These are phyloP conservation scores for Troglohyphantes excavatus DNA, from an alignment of 2,888 invertebrate species.

Conservation along the genomic window DNA sequence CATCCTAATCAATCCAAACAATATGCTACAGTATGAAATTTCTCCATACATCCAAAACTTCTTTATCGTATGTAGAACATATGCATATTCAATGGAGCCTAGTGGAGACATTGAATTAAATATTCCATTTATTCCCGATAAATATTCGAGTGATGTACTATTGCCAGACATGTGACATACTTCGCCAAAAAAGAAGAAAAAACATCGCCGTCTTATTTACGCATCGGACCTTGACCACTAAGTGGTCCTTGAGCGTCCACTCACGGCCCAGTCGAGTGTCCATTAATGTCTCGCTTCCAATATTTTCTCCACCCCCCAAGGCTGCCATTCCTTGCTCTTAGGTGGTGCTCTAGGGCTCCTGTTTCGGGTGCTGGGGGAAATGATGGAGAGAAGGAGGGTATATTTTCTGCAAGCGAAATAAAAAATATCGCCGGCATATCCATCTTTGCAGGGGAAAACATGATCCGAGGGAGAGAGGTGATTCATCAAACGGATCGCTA, in stretches of 20 bases:
- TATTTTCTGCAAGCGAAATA: not conserved
- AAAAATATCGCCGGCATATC: not conserved
- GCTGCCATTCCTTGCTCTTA: too few relatives aligned
- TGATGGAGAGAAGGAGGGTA: not conserved
- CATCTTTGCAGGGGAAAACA: not conserved
- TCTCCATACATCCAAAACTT: too few relatives aligned
- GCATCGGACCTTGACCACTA: not conserved
- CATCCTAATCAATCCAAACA: too few relatives aligned
- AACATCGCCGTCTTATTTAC: not conserved
- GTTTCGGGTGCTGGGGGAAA: not conserved
- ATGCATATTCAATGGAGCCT: too few relatives aligned
- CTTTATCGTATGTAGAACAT: too few relatives aligned
- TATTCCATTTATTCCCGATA: too few relatives aligned
- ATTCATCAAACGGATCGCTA: not conserved
- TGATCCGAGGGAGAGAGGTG: not conserved
- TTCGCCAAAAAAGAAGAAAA: not conserved
- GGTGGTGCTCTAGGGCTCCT: too few relatives aligned
- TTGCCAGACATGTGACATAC: too few relatives aligned
- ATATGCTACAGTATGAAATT: too few relatives aligned
- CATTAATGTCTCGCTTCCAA: not conserved
- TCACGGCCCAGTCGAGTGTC: not conserved
- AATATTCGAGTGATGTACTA: too few relatives aligned
- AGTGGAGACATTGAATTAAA: too few relatives aligned
- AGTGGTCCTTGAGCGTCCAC: conserved; percentile 3
- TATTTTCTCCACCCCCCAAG: not conserved